Base-by-base conservation (phyloP, 35 echinoderm and acorn worm genomes). In the Chiridota heheva region DNA sequence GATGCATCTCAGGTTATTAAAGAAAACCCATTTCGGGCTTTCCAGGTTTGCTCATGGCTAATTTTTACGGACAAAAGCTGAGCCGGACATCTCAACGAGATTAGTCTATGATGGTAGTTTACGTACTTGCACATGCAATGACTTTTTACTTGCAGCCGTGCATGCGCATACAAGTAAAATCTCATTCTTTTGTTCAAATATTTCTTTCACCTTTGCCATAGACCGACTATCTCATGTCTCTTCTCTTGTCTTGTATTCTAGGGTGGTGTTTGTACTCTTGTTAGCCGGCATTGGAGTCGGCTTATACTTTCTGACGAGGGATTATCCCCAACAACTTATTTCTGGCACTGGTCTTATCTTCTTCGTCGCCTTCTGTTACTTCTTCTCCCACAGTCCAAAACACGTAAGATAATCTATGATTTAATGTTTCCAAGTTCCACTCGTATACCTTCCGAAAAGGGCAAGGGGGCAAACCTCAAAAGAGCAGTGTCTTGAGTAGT, bases 251-350 rank as follows among this genome's bases (percentile, higher is more conserved):
- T 8, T 16, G 22, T 70, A 35, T 70, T 70, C 34, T 61, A 92
- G 90, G 90, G 60, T 72, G 12, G 6, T 92, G 16, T 83, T 75
- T 47, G 8, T 87, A 18, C 5, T 72, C 30, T 30, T 92, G 6
- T 25, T 92, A 22, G 61, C 61, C 56, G 77, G 66, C 0, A 25
- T 86, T 25, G 63, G 44, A 0, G 49, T 91, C 29, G 66, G 42
- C 10, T 29, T 95, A 20, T 40, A 58, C 18, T 85, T 84, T 67
- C 31, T 95, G 33, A 63, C 60, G 60, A 66, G 64, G 32, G 81
- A 87, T 30, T 87, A 83, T 55, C 87, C 92, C 49, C 60, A 82
- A 47, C 92, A 96, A 53, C 70, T 96, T 36, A 91, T 87, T 56
- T 96, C 92, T 12, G 69, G 77, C 1, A 45, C 44, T 24, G 92